phyloP scores from a whole-genome alignment of 2,797 vertebrate species.

The Carcharodon carcharias region DNA sequence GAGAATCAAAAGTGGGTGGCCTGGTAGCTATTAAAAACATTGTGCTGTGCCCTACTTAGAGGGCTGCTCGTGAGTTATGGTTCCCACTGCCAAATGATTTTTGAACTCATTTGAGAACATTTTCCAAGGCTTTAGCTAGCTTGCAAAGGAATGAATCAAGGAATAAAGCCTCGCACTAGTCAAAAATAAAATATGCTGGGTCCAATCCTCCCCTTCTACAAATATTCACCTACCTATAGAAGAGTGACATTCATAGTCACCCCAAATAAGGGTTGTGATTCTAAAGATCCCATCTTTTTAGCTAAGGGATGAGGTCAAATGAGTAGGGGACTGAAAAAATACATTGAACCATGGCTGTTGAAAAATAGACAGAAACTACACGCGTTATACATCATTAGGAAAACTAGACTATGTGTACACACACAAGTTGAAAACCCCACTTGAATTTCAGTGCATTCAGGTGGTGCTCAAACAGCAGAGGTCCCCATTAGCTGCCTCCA shows the following conservation, averaged over 20 bases:
- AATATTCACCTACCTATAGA: not conserved
- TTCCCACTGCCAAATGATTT: not conserved
- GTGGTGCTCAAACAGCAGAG: conserved; percentile 8
- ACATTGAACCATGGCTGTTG: not conserved
- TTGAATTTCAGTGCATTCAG: not conserved
- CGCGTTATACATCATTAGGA: not conserved
- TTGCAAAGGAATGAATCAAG: not conserved
- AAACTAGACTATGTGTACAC: not conserved
- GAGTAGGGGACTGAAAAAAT: not conserved
- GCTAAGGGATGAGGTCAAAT: not conserved
- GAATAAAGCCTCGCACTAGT: no score
- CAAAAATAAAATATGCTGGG: not conserved
- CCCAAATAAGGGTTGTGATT: not conserved
- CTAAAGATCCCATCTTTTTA: not conserved
- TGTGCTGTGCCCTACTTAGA: not conserved
- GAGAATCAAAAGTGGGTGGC: not conserved
- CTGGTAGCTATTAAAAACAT: not conserved
- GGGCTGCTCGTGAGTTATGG: not conserved
- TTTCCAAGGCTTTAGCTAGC: not conserved
- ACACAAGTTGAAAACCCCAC: not conserved
- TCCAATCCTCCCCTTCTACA: not conserved
- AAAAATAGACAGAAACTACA: not conserved
- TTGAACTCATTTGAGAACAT: not conserved
- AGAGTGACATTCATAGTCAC: not conserved
- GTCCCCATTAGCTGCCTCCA: not conserved